Conservation (phyloP, 1,140 invertebrate genomes). For the Anthonomus grandis region DNA sequence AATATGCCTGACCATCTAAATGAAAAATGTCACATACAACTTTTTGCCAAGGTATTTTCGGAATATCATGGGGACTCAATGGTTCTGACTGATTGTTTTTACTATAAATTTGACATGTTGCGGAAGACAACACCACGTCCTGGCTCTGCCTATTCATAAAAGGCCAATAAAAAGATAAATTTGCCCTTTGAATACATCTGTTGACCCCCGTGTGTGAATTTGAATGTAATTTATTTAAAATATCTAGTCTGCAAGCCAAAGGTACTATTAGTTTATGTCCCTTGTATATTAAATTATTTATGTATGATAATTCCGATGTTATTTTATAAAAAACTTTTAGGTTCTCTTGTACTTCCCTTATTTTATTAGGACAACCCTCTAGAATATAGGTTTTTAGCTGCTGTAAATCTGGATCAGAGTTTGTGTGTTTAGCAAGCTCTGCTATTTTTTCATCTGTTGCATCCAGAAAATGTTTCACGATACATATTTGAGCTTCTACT, state of each 20-base stretch:
- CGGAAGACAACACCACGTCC: background rate
- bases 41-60: conserved; percentile 39
- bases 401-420: conserved; percentile 11
- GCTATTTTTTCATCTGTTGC: conserved; percentile 19
- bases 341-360: no score
- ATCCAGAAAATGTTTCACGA: conserved; percentile 18
- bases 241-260: conserved; percentile 14
- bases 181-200: conserved; percentile 18
- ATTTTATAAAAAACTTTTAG: no score
- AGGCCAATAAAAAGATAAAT: conserved; percentile 25
- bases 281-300: no score
- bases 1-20: conserved; percentile 41
- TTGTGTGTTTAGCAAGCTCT: conserved; percentile 12
- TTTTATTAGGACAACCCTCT: no score
- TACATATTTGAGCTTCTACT: conserved; percentile 23
- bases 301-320: no score
- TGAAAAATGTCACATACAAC: conserved; percentile 41
- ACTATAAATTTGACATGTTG: background rate
- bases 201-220: conserved; percentile 24
- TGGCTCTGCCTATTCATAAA: conserved; percentile 16
- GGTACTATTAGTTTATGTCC: background rate
- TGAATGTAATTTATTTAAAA: conserved; percentile 24
- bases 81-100: conserved; percentile 25
- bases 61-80: conserved; percentile 39
- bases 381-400: conserved; percentile 16